Base-by-base conservation (phyloP, 2,797 vertebrate species). In the Pangasius djambal region DNA sequence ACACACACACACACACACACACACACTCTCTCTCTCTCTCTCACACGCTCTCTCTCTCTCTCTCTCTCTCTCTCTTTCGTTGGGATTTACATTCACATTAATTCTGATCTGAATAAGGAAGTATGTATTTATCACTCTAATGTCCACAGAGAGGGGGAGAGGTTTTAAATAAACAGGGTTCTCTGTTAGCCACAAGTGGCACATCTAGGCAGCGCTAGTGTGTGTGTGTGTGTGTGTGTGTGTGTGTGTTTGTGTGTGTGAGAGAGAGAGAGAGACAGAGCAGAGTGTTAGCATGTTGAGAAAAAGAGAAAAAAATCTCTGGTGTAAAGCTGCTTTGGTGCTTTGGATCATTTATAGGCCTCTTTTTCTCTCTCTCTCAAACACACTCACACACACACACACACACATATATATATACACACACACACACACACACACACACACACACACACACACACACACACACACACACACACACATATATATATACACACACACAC, bases 161-260 rank as follows among this genome's bases (percentile, higher is more conserved):
- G 37, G 1, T 34, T 16, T 77, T 48, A 37, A 77, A 50, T 77
- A 77, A 77, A 77, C 44, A 50, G 74, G 74, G 20, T 77, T 48
- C 22, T 15, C 44, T 5, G 15, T 75, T 25, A 75, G 3, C 72
- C 72, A 75, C 72, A 22, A 28, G 34, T n/a, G 55, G 28, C 28
- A 78, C 28, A 31, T 18, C 28, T 15, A 31, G 75, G 16, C 4
- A 48, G 72, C 0, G 10, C 10, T 6, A 9, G 31, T 37, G n/a
- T 81, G 78, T 81, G 78, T 81, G 52, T 81, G 52, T 59, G 78
- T 81, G 78, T 81, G 52, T 81, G 78, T 57, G 52, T 81, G 78
- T 34, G 50, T 81, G 75, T 79, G 28, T n/a, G n/a, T n/a, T n/a
- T 79, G 40, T 75, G 40, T 48, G 34, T 37, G 15, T 16, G 34